Conservation (phyloP, 2,888 invertebrate species). For the Caenorhabditis zanzibari region DNA sequence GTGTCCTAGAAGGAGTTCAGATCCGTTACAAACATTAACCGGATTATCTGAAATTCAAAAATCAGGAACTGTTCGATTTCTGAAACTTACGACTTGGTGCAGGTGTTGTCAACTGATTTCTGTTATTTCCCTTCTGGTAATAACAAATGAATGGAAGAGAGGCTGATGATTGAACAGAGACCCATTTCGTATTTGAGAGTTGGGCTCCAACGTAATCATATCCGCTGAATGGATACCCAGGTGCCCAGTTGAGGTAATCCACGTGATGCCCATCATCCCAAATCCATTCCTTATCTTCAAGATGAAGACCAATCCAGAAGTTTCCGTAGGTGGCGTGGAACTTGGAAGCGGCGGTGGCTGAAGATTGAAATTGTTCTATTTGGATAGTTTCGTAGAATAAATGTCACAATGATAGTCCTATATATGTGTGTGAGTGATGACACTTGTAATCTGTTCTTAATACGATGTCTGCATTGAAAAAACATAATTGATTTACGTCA, state of each 20-base stretch:
- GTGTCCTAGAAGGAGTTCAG: conserved; percentile 46
- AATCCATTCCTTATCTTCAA: conserved; percentile 11
- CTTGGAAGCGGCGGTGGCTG: conserved; percentile 47
- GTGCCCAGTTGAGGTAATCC: conserved; percentile 36
- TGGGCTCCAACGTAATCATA: conserved; percentile 47
- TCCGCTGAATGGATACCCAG: conserved; percentile 48
- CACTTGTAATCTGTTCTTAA: conserved; percentile 1
- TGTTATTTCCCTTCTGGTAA: conserved; percentile 35
- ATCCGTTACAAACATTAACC: conserved; percentile 29
- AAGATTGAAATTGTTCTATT: neutral
- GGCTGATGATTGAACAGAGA: conserved; percentile 17
- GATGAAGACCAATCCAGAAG: conserved; percentile 58
- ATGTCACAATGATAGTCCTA: neutral
- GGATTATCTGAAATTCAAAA: conserved; percentile 25
- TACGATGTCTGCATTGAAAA: neutral
- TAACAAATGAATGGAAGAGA: conserved; percentile 53
- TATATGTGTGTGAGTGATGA: neutral
- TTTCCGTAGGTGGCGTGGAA: conserved; percentile 56
- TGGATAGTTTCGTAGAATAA: too few relatives aligned
- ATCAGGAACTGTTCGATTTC: neutral
- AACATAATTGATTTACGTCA: neutral
- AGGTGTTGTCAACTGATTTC: conserved; percentile 20
- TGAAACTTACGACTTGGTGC: conserved; percentile 17
- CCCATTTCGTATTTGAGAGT: conserved; percentile 50
- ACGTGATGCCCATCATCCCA: conserved; percentile 34